Evolutionary conservation across 2,113 vertebrate species (phyloP), one percentile per base, ranked within the genome.

Genomic region (Urocitellus parryii): DNA sequence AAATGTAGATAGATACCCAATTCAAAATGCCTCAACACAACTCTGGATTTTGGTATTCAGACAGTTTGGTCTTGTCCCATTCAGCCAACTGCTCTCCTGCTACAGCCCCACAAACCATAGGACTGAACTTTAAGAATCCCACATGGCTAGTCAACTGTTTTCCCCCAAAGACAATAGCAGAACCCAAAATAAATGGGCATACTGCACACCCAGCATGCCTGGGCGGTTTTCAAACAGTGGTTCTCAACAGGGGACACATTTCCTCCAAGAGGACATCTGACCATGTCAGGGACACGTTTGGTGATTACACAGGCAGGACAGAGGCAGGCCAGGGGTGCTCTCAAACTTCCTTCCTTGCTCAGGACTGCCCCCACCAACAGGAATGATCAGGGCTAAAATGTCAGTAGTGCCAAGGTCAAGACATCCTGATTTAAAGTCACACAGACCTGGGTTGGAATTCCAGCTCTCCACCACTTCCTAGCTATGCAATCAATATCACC

Each of bases 391-490:
- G 74, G 42, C 61, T 51, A 34, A 48, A 78, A 70, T 39, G 68
- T 85, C 93, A 42, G 20, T 6, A 45, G 34, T 1, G 51, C 56
- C 51, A 34, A 72, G 17, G 58, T 58, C 42, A 67, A 79, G 61
- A 85, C 78, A 88, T 18, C 42, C 63, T 20, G 72, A 78, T 45
- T 37, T 61, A 2, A 86, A 88, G 90, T 80, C 78, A 78, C 45
- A 90, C 13, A 83, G 53, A 86, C 65, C 53, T 16, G 65, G 83
- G 79, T 82, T 96, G 93, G 68, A 88, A 88, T 77, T 74, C 93
- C 96, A 89, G 86, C n/a, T 6, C 10, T 74, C n/a, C 4, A 53
- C 88, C 84, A 27, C n/a, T 42, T 37, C 53, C 82, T 11, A 67
- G 32, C 79, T 14, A 34, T 8, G 95, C 42, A 16, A 51, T 45